phyloP scores from a whole-genome alignment of 2,888 invertebrate species.

The Nomada flava region DNA sequence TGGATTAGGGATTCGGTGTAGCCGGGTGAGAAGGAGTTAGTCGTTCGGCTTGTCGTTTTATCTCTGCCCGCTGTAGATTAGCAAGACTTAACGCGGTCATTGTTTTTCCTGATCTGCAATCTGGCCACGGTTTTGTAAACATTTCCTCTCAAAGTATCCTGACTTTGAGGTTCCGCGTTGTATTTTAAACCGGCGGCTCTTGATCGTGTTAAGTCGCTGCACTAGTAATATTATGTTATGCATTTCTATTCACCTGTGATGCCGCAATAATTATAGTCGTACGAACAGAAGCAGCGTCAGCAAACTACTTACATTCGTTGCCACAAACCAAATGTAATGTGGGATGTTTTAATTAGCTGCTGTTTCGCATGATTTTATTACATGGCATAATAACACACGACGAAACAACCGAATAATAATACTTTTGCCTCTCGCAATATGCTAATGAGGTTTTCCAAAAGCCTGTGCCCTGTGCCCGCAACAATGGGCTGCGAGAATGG shows the following conservation, averaged over 20 bases:
- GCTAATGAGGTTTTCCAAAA: constrained; percentile 49
- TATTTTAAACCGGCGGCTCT: background rate
- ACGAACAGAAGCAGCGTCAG: background rate
- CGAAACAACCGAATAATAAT: constrained; percentile 30
- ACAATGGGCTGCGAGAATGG: constrained; percentile 64
- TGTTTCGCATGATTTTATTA: constrained; percentile 23
- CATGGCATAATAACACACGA: background rate
- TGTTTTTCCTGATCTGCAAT: constrained; percentile 67
- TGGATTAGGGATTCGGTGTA: constrained; percentile 61
- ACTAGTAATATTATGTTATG: background rate
- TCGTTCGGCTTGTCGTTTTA: constrained; percentile 62
- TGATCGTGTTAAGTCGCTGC: too few relatives aligned
- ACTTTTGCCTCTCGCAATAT: constrained; percentile 22
- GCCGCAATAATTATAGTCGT: background rate
- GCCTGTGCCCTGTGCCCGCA: constrained; percentile 24
- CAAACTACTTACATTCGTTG: constrained; percentile 6
- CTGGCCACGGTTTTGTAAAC: constrained; percentile 45
- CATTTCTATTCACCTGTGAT: background rate
- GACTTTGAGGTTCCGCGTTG: too few relatives aligned
- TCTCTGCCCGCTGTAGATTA: constrained; percentile 61
- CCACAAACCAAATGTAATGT: background rate
- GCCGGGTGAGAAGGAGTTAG: constrained; percentile 44
- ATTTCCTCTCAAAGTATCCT: constrained; percentile 33
- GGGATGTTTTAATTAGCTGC: constrained; percentile 34
- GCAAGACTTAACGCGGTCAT: constrained; percentile 66